A percentile compares a stretch with the other conserved stretches of the same genome.
Evolutionary conservation across 1,140 invertebrate genomes (phyloP).

Genomic region (Stegodyphus dumicola): DNA sequence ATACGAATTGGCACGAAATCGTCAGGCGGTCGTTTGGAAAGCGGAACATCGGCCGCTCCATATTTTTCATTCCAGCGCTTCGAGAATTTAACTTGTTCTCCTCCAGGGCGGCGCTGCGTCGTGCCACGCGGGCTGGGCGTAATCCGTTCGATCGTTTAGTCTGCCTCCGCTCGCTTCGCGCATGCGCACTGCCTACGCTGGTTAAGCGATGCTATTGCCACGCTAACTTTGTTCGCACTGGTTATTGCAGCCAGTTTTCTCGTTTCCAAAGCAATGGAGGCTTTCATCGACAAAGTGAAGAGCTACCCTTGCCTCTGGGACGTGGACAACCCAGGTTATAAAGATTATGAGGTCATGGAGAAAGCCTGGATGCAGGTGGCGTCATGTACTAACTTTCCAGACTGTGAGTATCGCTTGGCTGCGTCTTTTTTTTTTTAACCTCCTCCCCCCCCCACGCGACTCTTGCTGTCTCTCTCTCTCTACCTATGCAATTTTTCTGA

Average conservation of each 20-base stretch:
- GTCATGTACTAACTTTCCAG: neutral
- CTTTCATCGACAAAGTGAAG: constrained; percentile 24
- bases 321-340: constrained; percentile 12
- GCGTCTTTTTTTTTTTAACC: too few species aligned
- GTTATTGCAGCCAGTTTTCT: neutral
- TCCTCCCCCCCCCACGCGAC: too few species aligned
- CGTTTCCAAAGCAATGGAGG: neutral
- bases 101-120: too few species aligned
- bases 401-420: neutral
- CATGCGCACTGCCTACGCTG: neutral
- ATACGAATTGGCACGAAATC: too few species aligned
- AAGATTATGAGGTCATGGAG: constrained; percentile 35
- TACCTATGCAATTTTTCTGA: neutral
- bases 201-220: neutral
- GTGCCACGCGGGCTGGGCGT: too few species aligned
- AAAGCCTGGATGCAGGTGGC: constrained; percentile 19
- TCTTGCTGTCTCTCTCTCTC: neutral
- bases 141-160: too few species aligned
- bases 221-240: neutral
- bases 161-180: neutral
- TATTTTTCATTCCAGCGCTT: too few species aligned
- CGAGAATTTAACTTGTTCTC: too few species aligned
- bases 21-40: too few species aligned
- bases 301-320: constrained; percentile 27
- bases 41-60: too few species aligned